Evolutionary conservation across 2,888 invertebrate genomes (phyloP), one percentile per base, ranked within the genome.

Genomic region (Mycalesis mineus): DNA sequence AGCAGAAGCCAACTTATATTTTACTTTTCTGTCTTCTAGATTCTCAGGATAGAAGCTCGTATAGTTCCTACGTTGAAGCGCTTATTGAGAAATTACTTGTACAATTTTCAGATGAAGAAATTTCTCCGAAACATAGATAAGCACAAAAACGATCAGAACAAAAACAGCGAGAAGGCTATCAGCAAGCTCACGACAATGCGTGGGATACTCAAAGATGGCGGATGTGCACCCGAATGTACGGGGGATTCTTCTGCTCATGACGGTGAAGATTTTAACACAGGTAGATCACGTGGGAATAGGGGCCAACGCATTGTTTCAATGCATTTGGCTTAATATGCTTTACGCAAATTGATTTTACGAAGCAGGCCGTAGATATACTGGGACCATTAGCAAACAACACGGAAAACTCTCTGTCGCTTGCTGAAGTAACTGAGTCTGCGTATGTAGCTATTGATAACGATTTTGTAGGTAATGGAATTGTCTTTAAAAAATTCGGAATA

Each of bases 71-170:
- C 11, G 36, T 11, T 36, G 11, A 36, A 36, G 36, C 36, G 36
- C 9, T 11, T 36, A 36, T 36, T 39, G 14, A 33, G 14, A 15
- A 14, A 49, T 17, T 2, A 48, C 15, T 56, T 17, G n/a, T 41
- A 22, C 28, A n/a, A 45, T 56, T 55, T 50, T 40, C 65, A 86
- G 85, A 88, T 88, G 85, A 88, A 88, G 64, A 89, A 88, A 67
- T 82, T 85, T 63, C 78, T 88, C 7, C 85, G 88, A 56, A 88
- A 87, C 68, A 82, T 87, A 55, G 88, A 89, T 67, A 89, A 88
- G 69, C 86, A 88, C 66, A 88, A 87, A 71, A 80, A 73, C 61
- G 87, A 87, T 7, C 80, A 82, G 59, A 71, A 68, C 61, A 85
- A 84, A 66, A 68, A 68, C 51, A 73, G 60, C 31, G 87, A 86